phyloP scores from a whole-genome alignment of 2,888 invertebrate species.

The Clitarchus hookeri region DNA sequence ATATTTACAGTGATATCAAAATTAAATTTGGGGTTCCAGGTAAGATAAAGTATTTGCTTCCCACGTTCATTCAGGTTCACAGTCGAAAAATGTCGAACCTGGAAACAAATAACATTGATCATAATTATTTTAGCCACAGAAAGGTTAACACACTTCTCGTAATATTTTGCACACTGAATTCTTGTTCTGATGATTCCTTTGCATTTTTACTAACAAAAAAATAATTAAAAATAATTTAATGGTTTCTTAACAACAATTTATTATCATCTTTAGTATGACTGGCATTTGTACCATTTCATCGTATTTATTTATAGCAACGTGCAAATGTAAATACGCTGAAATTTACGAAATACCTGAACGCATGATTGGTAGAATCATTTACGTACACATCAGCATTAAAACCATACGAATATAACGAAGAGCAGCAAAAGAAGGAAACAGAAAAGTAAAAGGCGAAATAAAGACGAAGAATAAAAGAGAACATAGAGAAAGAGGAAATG shows the following conservation, averaged over 20 bases:
- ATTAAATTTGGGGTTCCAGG: too few relatives aligned
- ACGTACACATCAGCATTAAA: neutral
- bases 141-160: neutral
- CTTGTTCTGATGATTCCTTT: neutral
- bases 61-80: too few relatives aligned
- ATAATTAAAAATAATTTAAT: too few relatives aligned
- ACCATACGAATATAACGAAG: conserved; percentile 31
- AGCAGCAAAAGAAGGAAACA: conserved; percentile 33
- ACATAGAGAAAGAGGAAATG: conserved; percentile 23
- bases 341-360: neutral
- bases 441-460: conserved; percentile 20
- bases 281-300: too few relatives aligned
- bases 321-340: neutral
- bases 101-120: too few relatives aligned
- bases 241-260: too few relatives aligned
- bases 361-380: neutral
- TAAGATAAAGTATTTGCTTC: too few relatives aligned
- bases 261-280: too few relatives aligned
- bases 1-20: too few relatives aligned
- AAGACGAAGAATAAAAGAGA: conserved; percentile 19
- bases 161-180: neutral
- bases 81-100: too few relatives aligned
- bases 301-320: too few relatives aligned
- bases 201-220: neutral
- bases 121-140: too few relatives aligned